phyloP scores from a whole-genome alignment of 2,113 vertebrate species.

The Columbina picui region DNA sequence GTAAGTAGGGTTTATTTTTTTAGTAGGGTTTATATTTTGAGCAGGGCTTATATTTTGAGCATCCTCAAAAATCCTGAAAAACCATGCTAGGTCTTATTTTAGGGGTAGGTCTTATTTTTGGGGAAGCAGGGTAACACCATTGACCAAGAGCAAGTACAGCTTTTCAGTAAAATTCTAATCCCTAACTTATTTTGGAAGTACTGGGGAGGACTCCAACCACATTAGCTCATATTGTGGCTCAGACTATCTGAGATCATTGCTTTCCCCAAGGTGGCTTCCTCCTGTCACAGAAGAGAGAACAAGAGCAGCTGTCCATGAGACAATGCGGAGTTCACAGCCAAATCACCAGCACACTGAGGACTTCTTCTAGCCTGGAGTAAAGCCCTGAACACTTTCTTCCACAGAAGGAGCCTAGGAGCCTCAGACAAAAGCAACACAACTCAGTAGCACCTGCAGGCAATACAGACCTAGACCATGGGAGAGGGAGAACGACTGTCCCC shows the following conservation, averaged over 20 bases:
- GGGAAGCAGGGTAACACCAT: not conserved
- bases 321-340: accelerated
- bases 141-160: not conserved
- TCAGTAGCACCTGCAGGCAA: accelerated
- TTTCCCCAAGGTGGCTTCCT: not conserved
- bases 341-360: not conserved
- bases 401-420: not conserved
- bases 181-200: not conserved
- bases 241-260: accelerated
- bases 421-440: not conserved
- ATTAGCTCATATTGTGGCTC: not conserved
- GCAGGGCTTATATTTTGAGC: no score
- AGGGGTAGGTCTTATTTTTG: no score
- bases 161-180: not conserved
- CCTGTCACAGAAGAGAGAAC: not conserved
- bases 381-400: not conserved
- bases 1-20: no score
- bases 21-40: no score
- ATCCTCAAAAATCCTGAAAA: no score
- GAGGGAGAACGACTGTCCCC: accelerated
- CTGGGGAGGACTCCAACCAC: not conserved
- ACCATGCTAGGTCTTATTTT: no score
- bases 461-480: not conserved
- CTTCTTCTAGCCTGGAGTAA: not conserved
- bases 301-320: not conserved